phyloP scores from a whole-genome alignment of 2,888 invertebrate genomes.

The Lamellibrachia columna region DNA sequence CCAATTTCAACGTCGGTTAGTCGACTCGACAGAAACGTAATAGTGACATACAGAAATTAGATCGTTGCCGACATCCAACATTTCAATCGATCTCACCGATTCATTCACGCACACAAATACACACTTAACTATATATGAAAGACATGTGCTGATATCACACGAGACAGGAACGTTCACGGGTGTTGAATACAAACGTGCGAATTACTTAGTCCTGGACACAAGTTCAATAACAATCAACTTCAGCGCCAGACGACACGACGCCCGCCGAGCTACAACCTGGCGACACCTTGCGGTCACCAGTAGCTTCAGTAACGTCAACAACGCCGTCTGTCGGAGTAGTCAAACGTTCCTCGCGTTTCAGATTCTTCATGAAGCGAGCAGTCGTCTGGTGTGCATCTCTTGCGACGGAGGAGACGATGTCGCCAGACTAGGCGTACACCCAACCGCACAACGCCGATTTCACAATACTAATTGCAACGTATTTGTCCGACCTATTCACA shows the following conservation, averaged over 20 bases:
- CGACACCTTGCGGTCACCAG: neutral
- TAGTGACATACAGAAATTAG: too few relatives aligned
- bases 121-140: conserved; percentile 7
- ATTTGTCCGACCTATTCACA: neutral
- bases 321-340: neutral
- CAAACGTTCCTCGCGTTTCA: neutral
- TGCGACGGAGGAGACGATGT: neutral
- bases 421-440: neutral
- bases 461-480: neutral
- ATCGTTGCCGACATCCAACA: neutral
- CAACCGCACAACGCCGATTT: neutral
- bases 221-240: neutral
- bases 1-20: neutral
- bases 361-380: neutral
- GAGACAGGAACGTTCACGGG: conserved; percentile 1
- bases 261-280: neutral
- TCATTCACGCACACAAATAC: neutral
- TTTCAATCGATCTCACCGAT: neutral
- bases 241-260: neutral
- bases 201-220: neutral
- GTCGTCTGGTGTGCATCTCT: neutral
- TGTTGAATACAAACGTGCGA: neutral
- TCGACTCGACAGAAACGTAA: neutral
- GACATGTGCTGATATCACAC: conserved; percentile 11
- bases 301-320: neutral